Conservation (phyloP, 2,888 invertebrate genomes). For the Gari tellinella region DNA sequence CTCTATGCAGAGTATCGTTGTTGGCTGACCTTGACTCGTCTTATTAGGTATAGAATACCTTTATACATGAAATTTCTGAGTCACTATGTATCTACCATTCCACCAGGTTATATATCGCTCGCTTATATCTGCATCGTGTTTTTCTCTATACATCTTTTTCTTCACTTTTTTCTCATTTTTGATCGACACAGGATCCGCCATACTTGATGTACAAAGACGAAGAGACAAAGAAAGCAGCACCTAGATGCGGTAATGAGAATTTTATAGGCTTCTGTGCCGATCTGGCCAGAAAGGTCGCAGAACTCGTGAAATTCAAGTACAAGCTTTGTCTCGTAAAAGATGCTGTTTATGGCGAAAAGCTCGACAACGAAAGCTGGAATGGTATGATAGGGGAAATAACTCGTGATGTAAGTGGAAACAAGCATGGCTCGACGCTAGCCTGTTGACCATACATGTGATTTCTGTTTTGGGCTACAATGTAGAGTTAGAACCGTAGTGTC, state of each 20-base stretch:
- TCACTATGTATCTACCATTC: too few relatives aligned
- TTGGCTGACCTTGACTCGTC: too few relatives aligned
- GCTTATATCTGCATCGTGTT: too few relatives aligned
- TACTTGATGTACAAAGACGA: constrained; percentile 76
- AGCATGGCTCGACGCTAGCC: constrained; percentile 2
- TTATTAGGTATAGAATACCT: too few relatives aligned
- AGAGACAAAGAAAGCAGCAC: constrained; percentile 22
- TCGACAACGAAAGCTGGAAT: constrained; percentile 80
- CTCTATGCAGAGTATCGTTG: too few relatives aligned
- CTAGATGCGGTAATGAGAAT: constrained; percentile 90
- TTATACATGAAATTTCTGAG: too few relatives aligned
- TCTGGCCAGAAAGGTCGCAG: constrained; percentile 82
- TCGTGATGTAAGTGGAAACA: constrained; percentile 72
- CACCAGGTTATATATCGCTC: too few relatives aligned
- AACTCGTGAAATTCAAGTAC: constrained; percentile 83
- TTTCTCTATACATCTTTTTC: too few relatives aligned
- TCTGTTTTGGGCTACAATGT: too few relatives aligned
- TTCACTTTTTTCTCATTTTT: not conserved
- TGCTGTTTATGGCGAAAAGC: constrained; percentile 73
- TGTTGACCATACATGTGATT: too few relatives aligned
- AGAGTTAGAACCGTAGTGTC: too few relatives aligned
- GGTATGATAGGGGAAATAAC: constrained; percentile 84
- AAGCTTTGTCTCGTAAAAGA: constrained; percentile 78
- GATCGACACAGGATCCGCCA: constrained; percentile 73
- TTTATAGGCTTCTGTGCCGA: constrained; percentile 85